Base-by-base conservation (phyloP, 2,113 vertebrate genomes). In the Microtus ochrogaster region DNA sequence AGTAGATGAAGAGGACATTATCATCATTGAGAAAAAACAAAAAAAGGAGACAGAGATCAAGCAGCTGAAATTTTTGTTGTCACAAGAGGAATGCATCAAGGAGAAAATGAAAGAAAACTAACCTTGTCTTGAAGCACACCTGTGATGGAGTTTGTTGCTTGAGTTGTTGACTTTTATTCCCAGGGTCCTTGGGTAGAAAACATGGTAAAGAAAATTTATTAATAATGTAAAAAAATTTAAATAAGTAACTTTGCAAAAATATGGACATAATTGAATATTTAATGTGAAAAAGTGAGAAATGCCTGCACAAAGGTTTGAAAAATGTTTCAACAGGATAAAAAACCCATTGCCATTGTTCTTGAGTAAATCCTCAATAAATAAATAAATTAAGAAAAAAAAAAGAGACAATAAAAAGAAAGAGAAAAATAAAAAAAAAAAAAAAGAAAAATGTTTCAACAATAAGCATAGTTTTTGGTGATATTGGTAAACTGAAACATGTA, bases 211-310 rank as follows among this genome's bases (percentile, higher is more conserved):
- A 94, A 85, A 89, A 85, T 13, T 47, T 47, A 93, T 36, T 52
- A 55, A 21, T 79, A 74, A 52, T 1, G 83, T 89, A 70, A 26
- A 86, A 96, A 86, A 96, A 89, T 81, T 22, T 17, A 93, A 47
- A 88, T 77, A 91, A 74, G 92, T 76, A 55, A 49, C 78, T 96
- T 94, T 74, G 41, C 9, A 92, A 33, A 77, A 72, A 22, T 84
- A 21, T 94, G 19, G 2, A 72, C 92, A 65, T 22, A 28, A 93
- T 0, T 70, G 49, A 89, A 92, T 28, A 86, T 86, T 89, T 84
- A 9, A 10, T 13, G 19, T 79, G 76, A 89, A 94, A 94, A 47
- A 9, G 28, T 13, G 86, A 7, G n/a, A 76, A 81, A 10, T 28
- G 52, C 91, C 66, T 90, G 66, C 1, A 84, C 81, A 1, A 66